Base-by-base conservation (phyloP, 2,113 vertebrate species). In the Orientallactaga bullata region DNA sequence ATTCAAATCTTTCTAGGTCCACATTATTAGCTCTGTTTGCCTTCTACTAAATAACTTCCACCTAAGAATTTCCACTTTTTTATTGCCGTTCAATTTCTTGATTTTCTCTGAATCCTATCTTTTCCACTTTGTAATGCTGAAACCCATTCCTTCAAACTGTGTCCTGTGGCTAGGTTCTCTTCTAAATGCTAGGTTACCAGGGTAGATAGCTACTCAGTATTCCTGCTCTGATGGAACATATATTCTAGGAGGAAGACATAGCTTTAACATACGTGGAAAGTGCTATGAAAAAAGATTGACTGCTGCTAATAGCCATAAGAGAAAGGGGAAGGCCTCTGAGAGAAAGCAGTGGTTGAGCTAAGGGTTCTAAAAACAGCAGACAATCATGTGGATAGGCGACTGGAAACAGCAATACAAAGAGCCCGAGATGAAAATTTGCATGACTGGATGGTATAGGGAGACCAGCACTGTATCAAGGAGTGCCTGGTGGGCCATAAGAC, bases 121-220 rank as follows among this genome's bases (percentile, higher is more conserved):
- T 89, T 94, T 85, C 83, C 86, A 85, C 90, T 95, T 87, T 83
- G 21, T 89, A 71, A 82, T 88, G 93, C 42, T 28, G 28, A 42
- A 92, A 74, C 37, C 78, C 16, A 32, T 51, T 91, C 63, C 37
- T 66, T 81, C 69, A 85, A 63, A 63, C 79, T 92, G 18, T 82
- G 47, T 66, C 23, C 21, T 66, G 13, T 92, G 96, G 83, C 89
- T 79, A 88, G 84, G 89, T 80, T 71, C 66, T 96, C n/a, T 76
- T 88, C 88, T 87, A 83, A 89, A 61, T 92, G 71, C 73, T 84
- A 42, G 51, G 86, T 37, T 76, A 77, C 42, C 8, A 79, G 83
- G 30, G 4, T 86, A 30, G 83, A 66, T n/a, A 63, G 32, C 28
- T 23, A 30, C 16, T 74, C 63, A n/a, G 4, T 21, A 5, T 68